phyloP scores from a whole-genome alignment of 2,888 invertebrate species.

The Zonitis immaculata region DNA sequence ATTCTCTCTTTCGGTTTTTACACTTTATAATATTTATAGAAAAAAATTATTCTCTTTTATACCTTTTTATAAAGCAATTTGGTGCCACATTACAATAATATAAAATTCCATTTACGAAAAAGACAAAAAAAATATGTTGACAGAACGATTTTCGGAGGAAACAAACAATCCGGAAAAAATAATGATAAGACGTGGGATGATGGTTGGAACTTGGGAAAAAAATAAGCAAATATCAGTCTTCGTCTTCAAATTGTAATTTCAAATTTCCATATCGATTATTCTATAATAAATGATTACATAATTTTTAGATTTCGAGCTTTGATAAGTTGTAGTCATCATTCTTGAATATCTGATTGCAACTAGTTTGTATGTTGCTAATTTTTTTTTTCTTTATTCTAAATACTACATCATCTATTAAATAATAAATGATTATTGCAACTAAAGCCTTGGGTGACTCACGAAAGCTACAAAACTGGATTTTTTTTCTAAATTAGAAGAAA shows the following conservation, averaged over 20 bases:
- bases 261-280: too few species aligned
- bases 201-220: too few species aligned
- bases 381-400: background rate
- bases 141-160: background rate
- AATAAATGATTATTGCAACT: background rate
- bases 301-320: background rate
- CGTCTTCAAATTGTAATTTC: too few species aligned
- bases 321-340: background rate
- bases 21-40: background rate
- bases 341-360: background rate
- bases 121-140: too few species aligned
- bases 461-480: background rate
- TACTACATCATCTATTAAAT: background rate
- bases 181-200: background rate
- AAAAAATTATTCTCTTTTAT: constrained; percentile 1
- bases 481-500: too few species aligned
- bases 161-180: background rate
- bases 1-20: constrained; percentile 6
- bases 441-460: background rate
- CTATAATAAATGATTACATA: too few species aligned
- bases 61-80: constrained; percentile 6
- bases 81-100: too few species aligned
- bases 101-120: too few species aligned
- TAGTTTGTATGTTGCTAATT: background rate
- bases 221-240: too few species aligned